These are phyloP conservation scores for Penaeus indicus DNA, from an alignment of 1,140 invertebrate genomes.

Conservation along the genomic window DNA sequence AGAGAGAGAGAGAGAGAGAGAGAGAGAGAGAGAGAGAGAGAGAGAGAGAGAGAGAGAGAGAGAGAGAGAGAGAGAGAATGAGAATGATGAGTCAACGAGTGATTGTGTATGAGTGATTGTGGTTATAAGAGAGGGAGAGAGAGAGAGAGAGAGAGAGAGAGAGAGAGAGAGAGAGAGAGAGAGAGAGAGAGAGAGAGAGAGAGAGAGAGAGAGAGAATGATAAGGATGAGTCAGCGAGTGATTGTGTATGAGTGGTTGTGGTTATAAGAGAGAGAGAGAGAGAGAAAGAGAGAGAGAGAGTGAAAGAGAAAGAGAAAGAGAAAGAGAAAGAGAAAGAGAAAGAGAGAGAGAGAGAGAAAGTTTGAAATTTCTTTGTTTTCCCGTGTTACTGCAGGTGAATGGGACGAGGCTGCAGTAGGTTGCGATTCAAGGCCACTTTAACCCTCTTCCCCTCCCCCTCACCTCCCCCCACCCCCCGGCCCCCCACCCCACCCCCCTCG, in stretches of 20 bases:
- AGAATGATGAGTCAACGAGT: not conserved
- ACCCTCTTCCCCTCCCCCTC: too few species aligned
- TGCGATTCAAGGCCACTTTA: too few species aligned
- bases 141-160: not conserved
- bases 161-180: not conserved
- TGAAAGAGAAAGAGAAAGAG: not conserved
- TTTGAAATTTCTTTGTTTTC: too few species aligned
- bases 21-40: too few species aligned
- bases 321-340: not conserved
- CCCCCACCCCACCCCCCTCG: too few species aligned
- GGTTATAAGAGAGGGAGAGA: not conserved
- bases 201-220: not conserved
- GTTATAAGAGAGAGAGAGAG: not conserved
- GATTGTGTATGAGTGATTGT: not conserved
- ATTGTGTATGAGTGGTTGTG: not conserved
- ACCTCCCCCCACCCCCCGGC: too few species aligned
- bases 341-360: not conserved
- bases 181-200: not conserved
- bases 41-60: not conserved
- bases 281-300: not conserved
- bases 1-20: not conserved
- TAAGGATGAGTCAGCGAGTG: not conserved
- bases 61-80: not conserved
- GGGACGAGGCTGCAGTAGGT: too few species aligned
- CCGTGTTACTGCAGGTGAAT: not conserved